phyloP scores from a whole-genome alignment of 2,888 invertebrate genomes.

The Agriopis leucophaearia region DNA sequence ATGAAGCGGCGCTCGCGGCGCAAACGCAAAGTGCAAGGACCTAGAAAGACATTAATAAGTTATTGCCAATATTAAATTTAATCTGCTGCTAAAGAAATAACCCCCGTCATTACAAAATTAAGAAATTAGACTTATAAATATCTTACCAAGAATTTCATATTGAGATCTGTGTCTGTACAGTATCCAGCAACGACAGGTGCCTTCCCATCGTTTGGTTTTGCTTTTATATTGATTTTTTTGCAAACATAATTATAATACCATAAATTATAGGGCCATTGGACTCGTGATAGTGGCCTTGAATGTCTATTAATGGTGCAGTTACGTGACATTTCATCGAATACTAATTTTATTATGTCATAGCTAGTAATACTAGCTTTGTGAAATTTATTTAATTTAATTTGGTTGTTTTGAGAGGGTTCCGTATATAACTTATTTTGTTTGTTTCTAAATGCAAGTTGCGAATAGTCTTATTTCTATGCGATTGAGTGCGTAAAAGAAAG shows the following conservation, averaged over 20 bases:
- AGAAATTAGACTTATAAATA: constrained; percentile 1
- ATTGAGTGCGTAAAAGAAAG: too few relatives aligned
- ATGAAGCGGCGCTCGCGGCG: constrained; percentile 57
- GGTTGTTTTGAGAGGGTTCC: constrained; percentile 3
- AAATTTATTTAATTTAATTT: not conserved
- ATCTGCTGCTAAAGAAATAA: not conserved
- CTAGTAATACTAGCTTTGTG: not conserved
- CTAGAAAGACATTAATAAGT: constrained; percentile 39
- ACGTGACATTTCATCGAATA: constrained; percentile 11
- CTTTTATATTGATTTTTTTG: constrained; percentile 42
- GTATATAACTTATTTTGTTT: not conserved
- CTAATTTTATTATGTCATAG: constrained; percentile 25
- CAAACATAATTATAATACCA: constrained; percentile 12
- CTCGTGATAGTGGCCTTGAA: constrained; percentile 38
- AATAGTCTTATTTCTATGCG: too few relatives aligned
- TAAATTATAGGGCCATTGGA: constrained; percentile 44
- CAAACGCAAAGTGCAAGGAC: constrained; percentile 61
- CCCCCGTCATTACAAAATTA: not conserved
- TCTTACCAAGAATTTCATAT: constrained; percentile 55
- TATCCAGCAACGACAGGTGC: constrained; percentile 42
- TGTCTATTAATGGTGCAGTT: constrained; percentile 22
- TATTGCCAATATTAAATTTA: not conserved
- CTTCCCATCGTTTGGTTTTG: constrained; percentile 34
- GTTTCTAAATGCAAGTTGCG: too few relatives aligned
- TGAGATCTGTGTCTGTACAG: constrained; percentile 49